Percentiles rank a stretch among this genome's conserved stretches.
Evolutionary conservation across 2,888 invertebrate species (phyloP).

Genomic region (Homarus gammarus): DNA sequence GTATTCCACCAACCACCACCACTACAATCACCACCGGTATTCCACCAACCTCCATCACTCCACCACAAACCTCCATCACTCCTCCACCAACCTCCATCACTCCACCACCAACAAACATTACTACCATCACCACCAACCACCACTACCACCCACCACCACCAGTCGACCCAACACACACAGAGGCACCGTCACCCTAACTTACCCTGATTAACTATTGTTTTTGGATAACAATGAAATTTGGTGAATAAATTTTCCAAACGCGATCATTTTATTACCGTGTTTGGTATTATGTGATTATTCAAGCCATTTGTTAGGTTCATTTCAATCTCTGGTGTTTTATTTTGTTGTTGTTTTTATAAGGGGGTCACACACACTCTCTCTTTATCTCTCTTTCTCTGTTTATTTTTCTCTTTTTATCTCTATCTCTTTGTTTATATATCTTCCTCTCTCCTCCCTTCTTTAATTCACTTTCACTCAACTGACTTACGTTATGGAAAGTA

Average conservation of each 20-base stretch:
- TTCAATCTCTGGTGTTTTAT: too few relatives aligned
- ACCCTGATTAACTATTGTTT: not conserved
- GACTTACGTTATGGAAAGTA: too few relatives aligned
- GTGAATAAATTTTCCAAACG: not conserved
- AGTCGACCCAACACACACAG: not conserved
- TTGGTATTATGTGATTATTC: not conserved
- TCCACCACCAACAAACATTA: not conserved
- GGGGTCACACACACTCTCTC: not conserved
- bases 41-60: not conserved
- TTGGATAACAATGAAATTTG: not conserved
- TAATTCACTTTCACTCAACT: too few relatives aligned
- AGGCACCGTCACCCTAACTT: not conserved
- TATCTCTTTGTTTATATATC: not conserved
- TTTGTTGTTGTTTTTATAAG: too few relatives aligned
- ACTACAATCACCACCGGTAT: too few relatives aligned
- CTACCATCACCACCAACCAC: too few relatives aligned
- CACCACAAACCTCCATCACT: not conserved
- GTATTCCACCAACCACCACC: too few relatives aligned
- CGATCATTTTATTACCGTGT: constrained; percentile 3
- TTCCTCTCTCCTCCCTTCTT: not conserved
- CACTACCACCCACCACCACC: not conserved
- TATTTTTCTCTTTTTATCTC: constrained; percentile 3
- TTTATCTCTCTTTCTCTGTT: constrained; percentile 8
- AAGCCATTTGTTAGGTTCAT: not conserved
- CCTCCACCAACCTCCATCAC: not conserved